Evolutionary conservation across 2,113 vertebrate genomes (phyloP).

Genomic region (cat (Felis catus)): F.catus_Fca126_mat1.0 CM031412.1:96357001-96357500

Average conservation of each 20-base stretch:
- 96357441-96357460: not conserved
- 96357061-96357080: not conserved
- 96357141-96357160: too few species aligned
- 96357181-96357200: too few species aligned
- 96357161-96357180: too few species aligned
- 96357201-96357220: too few species aligned
- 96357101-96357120: not conserved
- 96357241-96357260: too few species aligned
- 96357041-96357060: not conserved
- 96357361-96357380: not conserved
- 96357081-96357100: not conserved
- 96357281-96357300: too few species aligned
- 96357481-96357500: not conserved
- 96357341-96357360: not conserved
- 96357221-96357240: too few species aligned
- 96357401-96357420: not conserved
- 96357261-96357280: too few species aligned
- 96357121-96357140: not conserved
- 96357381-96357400: not conserved
- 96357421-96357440: not conserved
- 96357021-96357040: not conserved
- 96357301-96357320: not conserved
- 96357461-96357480: not conserved
- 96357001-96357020: not conserved
- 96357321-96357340: not conserved